Evolutionary conservation across 2,888 invertebrate species (phyloP).

Genomic region (Lasiommata megera): DNA sequence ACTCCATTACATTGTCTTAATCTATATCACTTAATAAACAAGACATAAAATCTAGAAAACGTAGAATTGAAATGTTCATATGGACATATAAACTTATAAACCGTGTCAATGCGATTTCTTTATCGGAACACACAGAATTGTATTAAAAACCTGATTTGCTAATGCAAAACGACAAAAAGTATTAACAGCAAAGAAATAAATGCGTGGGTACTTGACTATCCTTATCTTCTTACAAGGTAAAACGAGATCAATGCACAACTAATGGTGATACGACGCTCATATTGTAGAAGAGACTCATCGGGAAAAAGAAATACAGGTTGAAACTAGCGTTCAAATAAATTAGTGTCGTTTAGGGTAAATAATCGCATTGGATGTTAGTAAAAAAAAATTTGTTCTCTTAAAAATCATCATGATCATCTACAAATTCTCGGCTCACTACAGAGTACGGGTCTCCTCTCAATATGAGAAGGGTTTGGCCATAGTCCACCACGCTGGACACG

Average conservation of each 20-base stretch:
- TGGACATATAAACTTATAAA: conserved; percentile 27
- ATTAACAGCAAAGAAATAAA: conserved; percentile 39
- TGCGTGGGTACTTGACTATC: conserved; percentile 52
- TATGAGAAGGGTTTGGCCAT: too few species aligned
- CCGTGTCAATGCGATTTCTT: conserved; percentile 36
- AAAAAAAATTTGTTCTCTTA: neutral
- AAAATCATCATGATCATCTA: neutral
- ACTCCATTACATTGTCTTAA: neutral
- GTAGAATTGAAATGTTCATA: conserved; percentile 31
- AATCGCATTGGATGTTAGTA: neutral
- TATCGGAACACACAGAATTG: conserved; percentile 36
- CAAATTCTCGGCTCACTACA: too few species aligned
- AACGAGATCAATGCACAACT: conserved; percentile 42
- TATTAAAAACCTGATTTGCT: conserved; percentile 32
- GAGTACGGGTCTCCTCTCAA: too few species aligned
- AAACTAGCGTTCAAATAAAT: conserved; percentile 7
- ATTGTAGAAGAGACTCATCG: conserved; percentile 36
- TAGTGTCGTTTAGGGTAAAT: neutral
- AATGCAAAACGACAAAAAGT: conserved; percentile 45
- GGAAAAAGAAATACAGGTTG: conserved; percentile 20
- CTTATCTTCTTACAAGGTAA: conserved; percentile 38
- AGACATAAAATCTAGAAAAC: conserved; percentile 20
- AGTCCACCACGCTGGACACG: too few species aligned
- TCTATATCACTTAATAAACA: conserved; percentile 23
- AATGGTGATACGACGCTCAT: conserved; percentile 46